These are phyloP conservation scores for Spea hammondii DNA, from an alignment of 2,797 vertebrate species.

Conservation along the genomic window DNA sequence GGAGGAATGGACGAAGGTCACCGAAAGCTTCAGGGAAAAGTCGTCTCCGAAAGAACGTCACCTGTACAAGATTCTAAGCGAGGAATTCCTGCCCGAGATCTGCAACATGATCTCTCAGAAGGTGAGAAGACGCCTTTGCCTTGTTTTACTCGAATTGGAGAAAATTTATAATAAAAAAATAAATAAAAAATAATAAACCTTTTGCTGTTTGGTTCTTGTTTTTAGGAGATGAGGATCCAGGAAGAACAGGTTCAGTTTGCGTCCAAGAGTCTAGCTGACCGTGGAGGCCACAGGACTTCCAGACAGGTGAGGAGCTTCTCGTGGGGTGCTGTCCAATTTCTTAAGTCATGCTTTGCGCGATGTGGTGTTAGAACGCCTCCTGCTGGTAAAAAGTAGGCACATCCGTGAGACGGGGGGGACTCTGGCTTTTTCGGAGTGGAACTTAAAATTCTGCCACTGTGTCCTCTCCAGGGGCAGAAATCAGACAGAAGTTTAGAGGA, in stretches of 20 bases:
- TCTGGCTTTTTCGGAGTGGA: not conserved
- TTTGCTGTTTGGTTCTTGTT: too few species aligned
- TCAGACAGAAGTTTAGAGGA: slow-evolving; percentile 76
- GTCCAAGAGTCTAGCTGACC: slow-evolving; percentile 72
- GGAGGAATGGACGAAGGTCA: slow-evolving; percentile 88
- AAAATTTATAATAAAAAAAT: too few species aligned
- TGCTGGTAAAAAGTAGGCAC: slow-evolving; percentile 5
- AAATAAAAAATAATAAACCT: too few species aligned
- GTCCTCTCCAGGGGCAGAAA: slow-evolving; percentile 67
- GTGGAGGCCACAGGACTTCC: slow-evolving; percentile 70
- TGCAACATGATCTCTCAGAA: slow-evolving; percentile 97
- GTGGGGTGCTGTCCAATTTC: not conserved
- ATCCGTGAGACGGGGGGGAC: not conserved
- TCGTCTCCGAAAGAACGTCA: slow-evolving; percentile 87
- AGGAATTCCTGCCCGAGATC: slow-evolving; percentile 97
- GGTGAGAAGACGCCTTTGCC: slow-evolving; percentile 63
- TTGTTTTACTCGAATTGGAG: too few species aligned
- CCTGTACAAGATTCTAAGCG: slow-evolving; percentile 91
- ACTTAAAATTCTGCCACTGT: not conserved
- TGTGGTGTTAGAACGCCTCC: not conserved
- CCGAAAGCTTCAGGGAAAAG: slow-evolving; percentile 91
- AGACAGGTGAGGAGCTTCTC: slow-evolving; percentile 68
- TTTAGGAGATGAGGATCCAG: slow-evolving; percentile 82
- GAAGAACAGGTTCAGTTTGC: slow-evolving; percentile 76
- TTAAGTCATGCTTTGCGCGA: not conserved